A percentile compares a stretch with the other conserved stretches of the same genome.
These are phyloP conservation scores for Tichodroma muraria DNA, from an alignment of 2,113 vertebrate genomes.

Conservation along the genomic window DNA sequence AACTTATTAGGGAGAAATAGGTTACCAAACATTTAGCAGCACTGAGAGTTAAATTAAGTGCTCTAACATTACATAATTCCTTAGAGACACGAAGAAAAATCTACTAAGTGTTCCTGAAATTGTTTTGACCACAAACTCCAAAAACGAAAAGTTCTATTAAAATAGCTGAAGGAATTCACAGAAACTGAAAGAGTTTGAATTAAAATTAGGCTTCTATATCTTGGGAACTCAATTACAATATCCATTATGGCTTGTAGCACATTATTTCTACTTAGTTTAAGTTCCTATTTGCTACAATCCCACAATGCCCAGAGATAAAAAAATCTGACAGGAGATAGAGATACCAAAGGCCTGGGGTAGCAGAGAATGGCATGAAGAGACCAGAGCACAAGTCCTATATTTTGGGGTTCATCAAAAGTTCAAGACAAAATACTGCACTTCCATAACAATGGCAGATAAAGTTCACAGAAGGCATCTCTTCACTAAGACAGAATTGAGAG, in stretches of 20 bases:
- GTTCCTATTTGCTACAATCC: not conserved
- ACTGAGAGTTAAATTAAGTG: not conserved
- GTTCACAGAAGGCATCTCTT: not conserved
- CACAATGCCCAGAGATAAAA: not conserved
- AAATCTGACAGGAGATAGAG: not conserved
- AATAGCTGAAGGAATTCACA: not conserved
- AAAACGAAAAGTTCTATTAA: not conserved
- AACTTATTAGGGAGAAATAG: not conserved
- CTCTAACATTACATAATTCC: not conserved
- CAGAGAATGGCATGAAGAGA: not conserved
- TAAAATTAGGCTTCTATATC: not conserved
- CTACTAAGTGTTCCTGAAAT: not conserved
- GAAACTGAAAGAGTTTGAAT: not conserved
- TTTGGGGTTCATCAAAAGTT: not conserved
- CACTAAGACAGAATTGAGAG: not conserved
- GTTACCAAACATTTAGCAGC: not conserved
- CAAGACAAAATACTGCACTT: not conserved
- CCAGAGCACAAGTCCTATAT: not conserved
- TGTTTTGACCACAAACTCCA: not conserved
- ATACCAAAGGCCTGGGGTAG: not conserved
- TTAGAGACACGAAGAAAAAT: not conserved
- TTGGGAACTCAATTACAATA: not conserved
- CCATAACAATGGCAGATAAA: not conserved
- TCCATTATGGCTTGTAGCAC: not conserved
- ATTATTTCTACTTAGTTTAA: not conserved